Evolutionary conservation across 2,113 vertebrate genomes (phyloP).

Genomic region (Vanacampus margaritifer): DNA sequence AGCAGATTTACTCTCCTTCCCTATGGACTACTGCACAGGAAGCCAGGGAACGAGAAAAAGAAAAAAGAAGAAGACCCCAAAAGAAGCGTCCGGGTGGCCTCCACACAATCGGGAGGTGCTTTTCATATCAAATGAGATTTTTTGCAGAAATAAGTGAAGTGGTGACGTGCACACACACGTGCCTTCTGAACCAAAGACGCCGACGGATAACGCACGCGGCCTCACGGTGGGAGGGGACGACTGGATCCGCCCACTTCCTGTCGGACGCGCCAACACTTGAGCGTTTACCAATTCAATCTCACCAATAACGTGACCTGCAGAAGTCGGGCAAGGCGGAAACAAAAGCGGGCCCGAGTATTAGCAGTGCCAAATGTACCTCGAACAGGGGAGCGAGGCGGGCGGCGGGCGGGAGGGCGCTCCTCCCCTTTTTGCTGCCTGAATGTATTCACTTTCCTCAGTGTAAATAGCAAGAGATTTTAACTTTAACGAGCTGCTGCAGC

Average conservation of each 20-base stretch:
- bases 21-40: constrained; percentile 42
- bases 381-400: constrained; percentile 20
- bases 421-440: constrained; percentile 68
- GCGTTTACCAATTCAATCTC: constrained; percentile 34
- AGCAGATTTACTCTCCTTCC: constrained; percentile 55
- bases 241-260: constrained; percentile 22
- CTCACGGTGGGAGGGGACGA: constrained; percentile 1
- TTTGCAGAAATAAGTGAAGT: constrained; percentile 17
- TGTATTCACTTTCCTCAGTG: constrained; percentile 72
- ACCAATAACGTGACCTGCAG: constrained; percentile 11
- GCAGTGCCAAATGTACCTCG: constrained; percentile 77
- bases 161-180: constrained; percentile 55
- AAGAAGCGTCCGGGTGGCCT: constrained; percentile 25
- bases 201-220: constrained; percentile 37
- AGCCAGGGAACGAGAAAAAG: constrained; percentile 29
- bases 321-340: no score
- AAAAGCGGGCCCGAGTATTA: constrained; percentile 25
- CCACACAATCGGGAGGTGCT: constrained; percentile 22
- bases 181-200: constrained; percentile 71
- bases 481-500: constrained; percentile 52
- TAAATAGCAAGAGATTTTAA: constrained; percentile 68
- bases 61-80: constrained; percentile 8
- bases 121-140: constrained; percentile 46
- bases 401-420: constrained; percentile 7
- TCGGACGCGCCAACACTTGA: constrained; percentile 14